These are phyloP conservation scores for Drosophila melanocephala DNA, from an alignment of 2,888 invertebrate genomes.

Conservation along the genomic window DNA sequence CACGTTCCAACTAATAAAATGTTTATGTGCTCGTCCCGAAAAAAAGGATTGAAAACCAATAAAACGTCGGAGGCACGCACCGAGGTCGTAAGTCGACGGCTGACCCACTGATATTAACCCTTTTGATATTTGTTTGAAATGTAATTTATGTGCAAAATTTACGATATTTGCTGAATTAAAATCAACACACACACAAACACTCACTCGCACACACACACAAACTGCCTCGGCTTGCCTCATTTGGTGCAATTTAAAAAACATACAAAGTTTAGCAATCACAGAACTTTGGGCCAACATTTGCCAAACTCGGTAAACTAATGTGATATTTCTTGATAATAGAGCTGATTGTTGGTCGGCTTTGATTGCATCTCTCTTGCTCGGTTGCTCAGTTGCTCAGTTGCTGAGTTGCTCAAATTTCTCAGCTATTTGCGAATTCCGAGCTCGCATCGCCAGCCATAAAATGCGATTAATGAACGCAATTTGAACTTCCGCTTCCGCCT, in stretches of 20 bases:
- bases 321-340: conserved; percentile 66
- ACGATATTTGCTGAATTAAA: conserved; percentile 73
- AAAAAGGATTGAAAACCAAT: conserved; percentile 66
- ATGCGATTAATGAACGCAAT: conserved; percentile 56
- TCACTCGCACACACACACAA: background rate
- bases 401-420: conserved; percentile 3
- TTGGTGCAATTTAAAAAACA: conserved; percentile 68
- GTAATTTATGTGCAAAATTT: conserved; percentile 75
- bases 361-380: conserved; percentile 15
- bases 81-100: conserved; percentile 38
- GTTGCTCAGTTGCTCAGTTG: background rate
- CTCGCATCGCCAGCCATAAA: conserved; percentile 47
- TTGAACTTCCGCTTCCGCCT: conserved; percentile 55
- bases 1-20: conserved; percentile 77
- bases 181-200: conserved; percentile 48
- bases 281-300: conserved; percentile 50
- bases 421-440: conserved; percentile 52
- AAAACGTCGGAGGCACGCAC: conserved; percentile 59
- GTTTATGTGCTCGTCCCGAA: conserved; percentile 56
- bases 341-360: conserved; percentile 45
- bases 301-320: conserved; percentile 59
- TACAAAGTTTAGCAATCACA: conserved; percentile 54
- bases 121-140: conserved; percentile 71
- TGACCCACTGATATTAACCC: conserved; percentile 64
- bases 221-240: conserved; percentile 39